Evolutionary conservation across 1,140 invertebrate genomes (phyloP), one percentile per base, ranked within the genome.

Genomic region (Marisa cornuarietis): DNA sequence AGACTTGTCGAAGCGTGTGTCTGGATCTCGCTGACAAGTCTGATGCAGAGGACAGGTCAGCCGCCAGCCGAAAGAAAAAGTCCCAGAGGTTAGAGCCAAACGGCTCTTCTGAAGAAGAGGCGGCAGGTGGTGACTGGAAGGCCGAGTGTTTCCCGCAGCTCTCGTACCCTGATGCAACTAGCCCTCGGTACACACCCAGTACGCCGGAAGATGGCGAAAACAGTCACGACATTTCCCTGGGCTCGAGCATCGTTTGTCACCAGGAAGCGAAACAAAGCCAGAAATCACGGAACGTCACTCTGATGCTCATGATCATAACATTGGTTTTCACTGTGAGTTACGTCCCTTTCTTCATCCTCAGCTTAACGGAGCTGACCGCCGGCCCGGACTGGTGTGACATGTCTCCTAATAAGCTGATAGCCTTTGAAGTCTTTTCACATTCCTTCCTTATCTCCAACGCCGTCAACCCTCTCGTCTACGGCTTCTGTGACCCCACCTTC

Each of bases 381-480:
- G 0, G 9, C 54, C 4, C 0, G 54, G 8, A 51, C 8, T 52
- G n/a, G 66, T 74, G 31, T 26, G 61, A 75, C 22, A 58, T 73
- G 26, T n/a, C 54, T 9, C 14, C 65, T 3, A 22, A 52, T 16
- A 74, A 66, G 6, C 58, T 78, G 31, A 80, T 76, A 18, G 22
- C 76, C 9, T 80, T 78, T 68, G 42, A 81, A n/a, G 65, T 86
- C 31, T 82, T 83, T 26, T 63, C 81, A 3, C 71, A 81, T 11
- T 83, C 85, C 10, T 85, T 85, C 65, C 69, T 86, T 11, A 42
- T 84, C 11, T 82, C 80, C 76, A 83, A 83, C 77, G 83, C 83
- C 5, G 76, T 82, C 58, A 86, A 85, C 66, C 85, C 85, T 14
- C 52, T 86, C 16, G 81, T 86, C 20, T 86, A 86, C 76, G 82